Base-by-base conservation (phyloP, 2,888 invertebrate genomes). In the Autographa pulchrina region DNA sequence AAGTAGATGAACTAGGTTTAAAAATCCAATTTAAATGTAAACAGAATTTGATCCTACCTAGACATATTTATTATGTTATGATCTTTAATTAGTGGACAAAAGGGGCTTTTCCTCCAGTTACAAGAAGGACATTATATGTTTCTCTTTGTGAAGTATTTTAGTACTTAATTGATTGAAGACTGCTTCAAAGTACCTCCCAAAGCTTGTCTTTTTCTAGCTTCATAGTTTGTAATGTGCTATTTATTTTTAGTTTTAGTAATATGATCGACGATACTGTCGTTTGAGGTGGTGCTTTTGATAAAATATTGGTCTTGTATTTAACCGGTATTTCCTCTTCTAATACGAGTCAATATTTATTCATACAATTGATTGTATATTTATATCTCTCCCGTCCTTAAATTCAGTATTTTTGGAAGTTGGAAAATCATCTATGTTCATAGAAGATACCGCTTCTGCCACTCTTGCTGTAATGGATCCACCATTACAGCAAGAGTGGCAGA, bases 271-370 rank as follows among this genome's bases (percentile, higher is more conserved):
- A 54, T 70, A 20, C 68, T 80, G 85, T 86, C 85, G 70, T 87
- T 94, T 94, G 94, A 94, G 94, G 94, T 85, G 90, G 92, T 91
- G 94, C 94, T 94, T 88, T 87, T 94, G 92, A 85, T 59, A 5
- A 20, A 32, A 56, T 71, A 8, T 16, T 61, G 48, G 54, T 52
- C n/a, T 48, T 48, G 48, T 48, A 48, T 48, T n/a, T n/a, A 18
- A 7, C 13, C 8, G 16, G 0, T 3, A 11, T 6, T 38, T 3
- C 25, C 25, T 25, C 25, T 25, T 25, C 3, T 25, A 25, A 25
- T 25, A 25, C 25, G 3, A 25, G 25, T 25, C 25, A 25, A 25
- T 25, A 25, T 25, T 25, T n/a, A n/a, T n/a, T n/a, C n/a, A n/a
- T n/a, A n/a, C n/a, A n/a, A n/a, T n/a, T n/a, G n/a, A n/a, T n/a